These are phyloP conservation scores for Bergia puertoricense DNA, from an alignment of 92 coral and sea anemone genomes.

Conservation along the genomic window DNA sequence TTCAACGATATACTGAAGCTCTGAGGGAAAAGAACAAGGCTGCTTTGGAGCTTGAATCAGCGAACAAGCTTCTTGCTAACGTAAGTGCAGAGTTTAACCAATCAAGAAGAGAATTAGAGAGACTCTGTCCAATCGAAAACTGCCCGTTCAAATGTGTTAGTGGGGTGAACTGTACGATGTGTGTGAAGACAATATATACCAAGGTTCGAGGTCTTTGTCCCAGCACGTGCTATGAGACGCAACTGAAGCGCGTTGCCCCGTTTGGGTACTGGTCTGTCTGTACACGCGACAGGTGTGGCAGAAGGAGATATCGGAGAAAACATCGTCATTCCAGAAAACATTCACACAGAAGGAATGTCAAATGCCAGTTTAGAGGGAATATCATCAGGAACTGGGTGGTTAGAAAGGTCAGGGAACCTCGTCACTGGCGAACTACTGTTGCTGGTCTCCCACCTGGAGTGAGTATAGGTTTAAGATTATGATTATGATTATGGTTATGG, in stretches of 20 bases:
- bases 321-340: not conserved
- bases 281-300: slow-evolving; percentile 35
- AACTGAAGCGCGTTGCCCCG: slow-evolving; percentile 40
- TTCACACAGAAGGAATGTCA: slow-evolving; percentile 8
- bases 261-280: slow-evolving; percentile 45
- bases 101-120: slow-evolving; percentile 47
- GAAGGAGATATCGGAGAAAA: slow-evolving; percentile 24
- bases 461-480: not conserved
- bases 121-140: slow-evolving; percentile 53
- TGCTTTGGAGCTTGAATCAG: slow-evolving; percentile 10
- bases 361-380: slow-evolving; percentile 25
- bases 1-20: slow-evolving; percentile 28
- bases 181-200: slow-evolving; percentile 56
- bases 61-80: slow-evolving; percentile 31
- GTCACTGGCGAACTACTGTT: not conserved
- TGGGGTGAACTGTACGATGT: slow-evolving; percentile 67
- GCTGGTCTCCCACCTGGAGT: slow-evolving; percentile 19
- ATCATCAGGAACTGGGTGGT: slow-evolving; percentile 4
- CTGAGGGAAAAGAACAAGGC: slow-evolving; percentile 39
- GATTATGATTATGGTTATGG: not conserved
- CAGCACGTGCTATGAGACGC: slow-evolving; percentile 52
- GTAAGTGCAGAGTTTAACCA: slow-evolving; percentile 54
- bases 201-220: slow-evolving; percentile 68
- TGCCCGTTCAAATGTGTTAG: slow-evolving; percentile 69
- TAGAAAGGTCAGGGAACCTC: not conserved